Evolutionary conservation across 2,797 vertebrate species (phyloP).

Genomic region (Rhinatrema bivittatum): DNA sequence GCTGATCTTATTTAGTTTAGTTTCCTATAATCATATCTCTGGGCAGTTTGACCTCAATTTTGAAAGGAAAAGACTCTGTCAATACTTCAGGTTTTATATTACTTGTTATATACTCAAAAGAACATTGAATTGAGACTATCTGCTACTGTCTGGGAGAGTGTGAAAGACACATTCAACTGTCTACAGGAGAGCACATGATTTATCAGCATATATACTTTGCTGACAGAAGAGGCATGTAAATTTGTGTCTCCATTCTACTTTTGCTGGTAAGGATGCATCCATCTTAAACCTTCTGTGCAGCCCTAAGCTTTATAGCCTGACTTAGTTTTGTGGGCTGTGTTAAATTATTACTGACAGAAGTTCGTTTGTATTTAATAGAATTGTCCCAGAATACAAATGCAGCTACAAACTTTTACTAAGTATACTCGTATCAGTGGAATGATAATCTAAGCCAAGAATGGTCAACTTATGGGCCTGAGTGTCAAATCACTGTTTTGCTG

Average conservation of each 20-base stretch:
- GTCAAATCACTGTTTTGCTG: too few species aligned
- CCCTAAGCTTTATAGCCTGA: slow-evolving; percentile 4
- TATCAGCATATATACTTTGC: slow-evolving; percentile 1
- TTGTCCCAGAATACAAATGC: background rate
- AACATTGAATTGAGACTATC: slow-evolving; percentile 4
- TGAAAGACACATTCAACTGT: background rate
- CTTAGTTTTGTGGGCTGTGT: background rate
- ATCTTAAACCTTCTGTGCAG: background rate
- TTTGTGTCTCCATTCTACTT: background rate
- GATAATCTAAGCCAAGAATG: too few species aligned
- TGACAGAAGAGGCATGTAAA: background rate
- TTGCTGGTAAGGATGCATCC: background rate
- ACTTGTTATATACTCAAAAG: background rate
- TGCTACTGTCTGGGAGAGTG: slow-evolving; percentile 1
- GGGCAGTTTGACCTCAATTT: background rate
- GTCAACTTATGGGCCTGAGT: too few species aligned
- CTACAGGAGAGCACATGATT: background rate
- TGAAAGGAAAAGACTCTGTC: background rate
- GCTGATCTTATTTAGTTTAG: slow-evolving; percentile 14
- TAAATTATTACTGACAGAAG: background rate
- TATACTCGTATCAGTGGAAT: too few species aligned
- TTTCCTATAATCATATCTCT: background rate
- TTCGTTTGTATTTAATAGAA: background rate
- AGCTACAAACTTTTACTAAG: background rate
- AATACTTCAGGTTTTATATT: slow-evolving; percentile 5